A percentile compares a stretch with the other conserved stretches of the same genome.
Evolutionary conservation across 2,113 vertebrate species (phyloP).

Genomic region (Centrocercus urophasianus): DNA sequence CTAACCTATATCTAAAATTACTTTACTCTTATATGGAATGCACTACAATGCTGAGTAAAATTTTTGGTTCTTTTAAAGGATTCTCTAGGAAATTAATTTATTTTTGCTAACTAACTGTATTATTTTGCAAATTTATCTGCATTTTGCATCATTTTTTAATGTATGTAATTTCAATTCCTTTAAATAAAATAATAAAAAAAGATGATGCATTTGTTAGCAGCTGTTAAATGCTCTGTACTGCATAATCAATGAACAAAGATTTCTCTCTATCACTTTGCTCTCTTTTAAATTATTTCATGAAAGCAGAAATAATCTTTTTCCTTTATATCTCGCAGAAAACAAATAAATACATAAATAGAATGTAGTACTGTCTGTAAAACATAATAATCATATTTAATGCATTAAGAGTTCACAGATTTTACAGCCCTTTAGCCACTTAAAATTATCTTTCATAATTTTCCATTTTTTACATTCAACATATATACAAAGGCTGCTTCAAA

Average conservation of each 20-base stretch:
- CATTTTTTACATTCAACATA: neutral
- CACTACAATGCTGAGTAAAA: neutral
- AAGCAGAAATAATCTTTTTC: neutral
- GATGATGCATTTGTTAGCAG: neutral
- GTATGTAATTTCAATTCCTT: neutral
- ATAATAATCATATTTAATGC: neutral
- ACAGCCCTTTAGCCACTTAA: neutral
- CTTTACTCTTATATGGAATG: neutral
- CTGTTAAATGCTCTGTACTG: neutral
- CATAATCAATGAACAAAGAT: neutral
- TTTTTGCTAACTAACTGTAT: neutral
- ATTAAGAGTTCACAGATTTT: neutral
- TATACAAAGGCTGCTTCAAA: too few relatives aligned
- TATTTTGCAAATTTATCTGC: neutral
- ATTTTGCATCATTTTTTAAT: neutral
- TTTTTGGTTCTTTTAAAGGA: neutral
- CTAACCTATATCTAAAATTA: neutral
- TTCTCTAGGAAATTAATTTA: neutral
- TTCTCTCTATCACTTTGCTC: neutral
- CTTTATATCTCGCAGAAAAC: neutral
- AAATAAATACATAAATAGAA: neutral
- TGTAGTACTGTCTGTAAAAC: neutral
- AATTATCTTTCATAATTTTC: neutral
- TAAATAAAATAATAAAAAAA: neutral
- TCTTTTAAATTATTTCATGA: neutral